Evolutionary conservation across 2,888 invertebrate genomes (phyloP).

Genomic region (Hipparchia sbordonii): DNA sequence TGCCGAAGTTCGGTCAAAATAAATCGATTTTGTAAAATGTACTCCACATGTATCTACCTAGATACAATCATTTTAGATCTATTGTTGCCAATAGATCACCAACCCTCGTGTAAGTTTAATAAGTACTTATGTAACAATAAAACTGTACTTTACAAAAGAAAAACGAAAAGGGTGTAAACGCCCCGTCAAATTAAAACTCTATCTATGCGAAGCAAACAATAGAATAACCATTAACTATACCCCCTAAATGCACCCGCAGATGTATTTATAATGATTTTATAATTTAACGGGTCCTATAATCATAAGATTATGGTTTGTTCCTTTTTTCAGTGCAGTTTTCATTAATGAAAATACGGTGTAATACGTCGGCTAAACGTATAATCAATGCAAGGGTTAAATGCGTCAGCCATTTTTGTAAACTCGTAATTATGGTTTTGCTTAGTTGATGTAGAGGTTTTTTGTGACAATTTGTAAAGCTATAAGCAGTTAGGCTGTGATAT

Average conservation of each 20-base stretch:
- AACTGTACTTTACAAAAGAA: background rate
- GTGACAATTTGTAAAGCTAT: slow-evolving; percentile 34
- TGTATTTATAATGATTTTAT: slow-evolving; percentile 78
- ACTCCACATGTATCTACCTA: background rate
- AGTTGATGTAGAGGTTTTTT: slow-evolving; percentile 36
- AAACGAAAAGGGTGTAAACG: slow-evolving; percentile 17
- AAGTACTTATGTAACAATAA: background rate
- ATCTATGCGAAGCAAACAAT: slow-evolving; percentile 60
- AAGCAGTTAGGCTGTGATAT: background rate
- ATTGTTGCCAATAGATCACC: background rate
- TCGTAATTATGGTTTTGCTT: slow-evolving; percentile 67
- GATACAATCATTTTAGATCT: background rate
- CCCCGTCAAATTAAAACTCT: slow-evolving; percentile 36
- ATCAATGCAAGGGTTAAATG: slow-evolving; percentile 61
- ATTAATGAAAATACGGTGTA: slow-evolving; percentile 54
- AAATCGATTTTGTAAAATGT: background rate
- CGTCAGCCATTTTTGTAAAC: slow-evolving; percentile 61
- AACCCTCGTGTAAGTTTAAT: background rate
- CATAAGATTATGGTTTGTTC: slow-evolving; percentile 69
- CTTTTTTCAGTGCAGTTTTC: slow-evolving; percentile 79
- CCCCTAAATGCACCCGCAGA: slow-evolving; percentile 66
- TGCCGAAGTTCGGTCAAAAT: background rate
- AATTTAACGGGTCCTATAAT: slow-evolving; percentile 69
- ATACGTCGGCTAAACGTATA: slow-evolving; percentile 56
- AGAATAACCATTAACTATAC: slow-evolving; percentile 58